phyloP scores from a whole-genome alignment of 2,113 vertebrate species.

The human (Homo sapiens) region DNA sequence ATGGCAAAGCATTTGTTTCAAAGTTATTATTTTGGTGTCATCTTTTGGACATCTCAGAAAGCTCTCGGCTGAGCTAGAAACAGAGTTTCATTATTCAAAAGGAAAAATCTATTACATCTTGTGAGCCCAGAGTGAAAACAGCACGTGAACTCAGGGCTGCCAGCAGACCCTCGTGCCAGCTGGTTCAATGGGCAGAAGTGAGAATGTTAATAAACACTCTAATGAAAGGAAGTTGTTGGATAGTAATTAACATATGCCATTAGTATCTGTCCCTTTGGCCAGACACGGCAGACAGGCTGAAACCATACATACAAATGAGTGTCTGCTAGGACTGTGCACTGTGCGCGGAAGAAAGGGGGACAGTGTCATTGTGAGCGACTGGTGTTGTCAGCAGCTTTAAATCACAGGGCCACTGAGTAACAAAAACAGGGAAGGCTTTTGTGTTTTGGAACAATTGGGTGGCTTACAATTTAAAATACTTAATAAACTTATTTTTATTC shows the following conservation, averaged over 20 bases:
- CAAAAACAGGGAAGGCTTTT: constrained; percentile 87
- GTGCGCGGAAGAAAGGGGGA: constrained; percentile 83
- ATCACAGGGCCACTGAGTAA: constrained; percentile 89
- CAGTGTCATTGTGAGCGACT: constrained; percentile 89
- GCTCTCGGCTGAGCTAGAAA: not conserved
- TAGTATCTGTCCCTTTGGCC: constrained; percentile 84
- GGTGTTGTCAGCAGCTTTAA: constrained; percentile 94
- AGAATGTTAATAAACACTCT: constrained; percentile 83
- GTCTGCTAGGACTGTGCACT: constrained; percentile 83
- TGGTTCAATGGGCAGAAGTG: constrained; percentile 78
- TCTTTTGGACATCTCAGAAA: not conserved
- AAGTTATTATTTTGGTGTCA: constrained; percentile 47
- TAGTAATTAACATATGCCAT: constrained; percentile 86
- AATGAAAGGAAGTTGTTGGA: constrained; percentile 84
- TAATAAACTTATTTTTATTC: constrained; percentile 78
- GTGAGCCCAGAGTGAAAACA: constrained; percentile 19
- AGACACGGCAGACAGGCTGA: constrained; percentile 86
- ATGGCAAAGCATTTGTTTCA: not conserved
- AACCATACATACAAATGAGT: constrained; percentile 89
- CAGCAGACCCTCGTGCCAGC: constrained; percentile 64
- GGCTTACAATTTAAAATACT: constrained; percentile 76
- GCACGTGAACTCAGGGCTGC: constrained; percentile 48
- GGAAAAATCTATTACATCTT: not conserved
- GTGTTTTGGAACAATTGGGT: constrained; percentile 83
- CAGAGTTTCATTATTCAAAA: constrained; percentile 20